Base-by-base conservation (phyloP, 2,113 vertebrate genomes). In the Oncorhynchus mykiss region DNA sequence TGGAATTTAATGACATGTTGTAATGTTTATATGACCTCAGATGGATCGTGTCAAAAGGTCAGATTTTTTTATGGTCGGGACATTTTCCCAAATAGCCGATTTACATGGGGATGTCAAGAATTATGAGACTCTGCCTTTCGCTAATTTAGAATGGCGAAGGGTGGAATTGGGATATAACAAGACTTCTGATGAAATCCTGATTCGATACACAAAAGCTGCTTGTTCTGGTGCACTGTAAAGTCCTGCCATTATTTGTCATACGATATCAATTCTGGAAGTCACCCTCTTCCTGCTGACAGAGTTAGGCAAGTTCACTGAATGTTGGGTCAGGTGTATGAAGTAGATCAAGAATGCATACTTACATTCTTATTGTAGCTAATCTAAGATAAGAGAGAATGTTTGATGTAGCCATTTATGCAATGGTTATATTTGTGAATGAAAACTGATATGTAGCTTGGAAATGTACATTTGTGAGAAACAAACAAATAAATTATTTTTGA, bases 261-360 rank as follows among this genome's bases (percentile, higher is more conserved):
- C 29, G 14, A 25, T 62, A 31, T 54, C 48, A 70, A 18, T 59
- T 70, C 16, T 13, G 16, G 39, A 67, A 70, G 0, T 59, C 13
- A 71, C 16, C 16, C 59, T 62, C n/a, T 72, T 71, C 60, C 18
- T 74, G 16, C 16, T 73, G 60, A 45, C 14, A 34, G 48, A 51
- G 25, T 73, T 49, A 14, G 8, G 18, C 68, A 11, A 0, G 1
- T 73, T 34, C 14, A 6, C 27, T 68, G 66, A 68, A n/a, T 67
- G 66, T 29, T 67, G 27, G 65, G 27, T 31, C 48, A 29, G 27
- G 22, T 31, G 25, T 22, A 57, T 45, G 12, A 45, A 71, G 5
- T 29, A 1, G 48, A 39, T 39, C n/a, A 67, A 18, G 24, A n/a
- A 59, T 73, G 27, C 12, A 18, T 29, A n/a, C 5, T 57, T 18